Evolutionary conservation across 1,140 invertebrate species (phyloP), one percentile per base, ranked within the genome.

Genomic region (Pygmarrhopalites habei): DNA sequence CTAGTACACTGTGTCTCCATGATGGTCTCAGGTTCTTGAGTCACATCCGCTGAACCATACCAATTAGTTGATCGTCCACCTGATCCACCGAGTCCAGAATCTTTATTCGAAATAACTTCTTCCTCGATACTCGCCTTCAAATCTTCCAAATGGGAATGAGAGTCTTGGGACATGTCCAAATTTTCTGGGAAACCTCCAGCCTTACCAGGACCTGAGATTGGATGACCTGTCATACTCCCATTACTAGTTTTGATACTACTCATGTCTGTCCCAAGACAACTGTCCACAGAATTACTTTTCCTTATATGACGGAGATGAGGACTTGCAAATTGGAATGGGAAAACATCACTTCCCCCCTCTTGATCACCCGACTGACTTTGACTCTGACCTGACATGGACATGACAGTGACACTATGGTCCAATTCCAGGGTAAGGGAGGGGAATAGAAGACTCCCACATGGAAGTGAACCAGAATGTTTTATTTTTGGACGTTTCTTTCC

Each of bases 251-350:
- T 47, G 7, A 58, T 43, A 28, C 62, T 56, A 29, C 60, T 62
- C 2, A 39, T 44, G 5, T 64, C 62, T 25, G 62, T 58, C 15
- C 62, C 62, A 44, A 64, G 29, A 28, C 62, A 64, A 29, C 62
- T 64, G 55, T 64, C 62, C 1, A 44, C 44, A 26, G 43, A 49
- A 4, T 43, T 21, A 35, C 55, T 44, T 29, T 56, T 58, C 46
- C 56, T 29, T 17, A 62, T 26, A 3, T n/a, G 32, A 58, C 41
- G 5, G 7, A 28, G 23, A 5, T 7, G 7, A 7, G 51, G 51
- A 29, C 23, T 10, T 21, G 51, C 17, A 32, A 55, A 55, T 14
- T 28, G 23, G 23, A 55, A 55, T n/a, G n/a, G n/a, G n/a, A n/a
- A n/a, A n/a, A n/a, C n/a, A n/a, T n/a, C n/a, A n/a, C n/a, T n/a